Evolutionary conservation across 2,888 invertebrate genomes (phyloP).

Genomic region (Lithophane socia): DNA sequence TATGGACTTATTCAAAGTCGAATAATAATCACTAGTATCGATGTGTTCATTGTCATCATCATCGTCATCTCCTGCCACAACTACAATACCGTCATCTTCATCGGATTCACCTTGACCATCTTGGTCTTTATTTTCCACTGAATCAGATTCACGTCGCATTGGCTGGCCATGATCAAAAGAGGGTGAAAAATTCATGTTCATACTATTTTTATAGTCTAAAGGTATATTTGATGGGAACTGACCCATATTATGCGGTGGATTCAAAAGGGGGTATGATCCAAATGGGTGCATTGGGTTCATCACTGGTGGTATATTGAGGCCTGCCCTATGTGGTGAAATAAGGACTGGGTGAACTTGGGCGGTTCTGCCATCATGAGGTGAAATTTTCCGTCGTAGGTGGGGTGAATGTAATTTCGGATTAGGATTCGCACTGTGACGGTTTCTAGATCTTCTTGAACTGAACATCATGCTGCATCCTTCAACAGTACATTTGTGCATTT

Average conservation of each 20-base stretch:
- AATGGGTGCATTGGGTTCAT: conserved; percentile 94
- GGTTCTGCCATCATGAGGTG: conserved; percentile 97
- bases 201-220: conserved; percentile 88
- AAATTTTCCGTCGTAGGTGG: conserved; percentile 97
- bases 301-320: conserved; percentile 92
- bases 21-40: conserved; percentile 86
- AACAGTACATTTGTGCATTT: conserved; percentile 99
- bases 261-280: conserved; percentile 94
- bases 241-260: conserved; percentile 92
- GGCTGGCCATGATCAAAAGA: conserved; percentile 81
- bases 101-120: conserved; percentile 92
- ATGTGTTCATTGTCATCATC: conserved; percentile 92
- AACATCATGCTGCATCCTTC: conserved; percentile 99
- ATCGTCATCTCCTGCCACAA: conserved; percentile 95
- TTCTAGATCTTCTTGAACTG: conserved; percentile 98
- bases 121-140: conserved; percentile 89
- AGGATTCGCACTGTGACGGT: conserved; percentile 99
- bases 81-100: conserved; percentile 94
- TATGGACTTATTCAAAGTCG: conserved; percentile 82
- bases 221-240: conserved; percentile 88
- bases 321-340: conserved; percentile 93
- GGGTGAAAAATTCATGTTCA: conserved; percentile 81
- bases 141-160: conserved; percentile 82
- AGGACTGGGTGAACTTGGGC: conserved; percentile 96
- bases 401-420: conserved; percentile 99